These are phyloP conservation scores for Drosophila helvetica DNA, from an alignment of 2,888 invertebrate species.

Conservation along the genomic window DNA sequence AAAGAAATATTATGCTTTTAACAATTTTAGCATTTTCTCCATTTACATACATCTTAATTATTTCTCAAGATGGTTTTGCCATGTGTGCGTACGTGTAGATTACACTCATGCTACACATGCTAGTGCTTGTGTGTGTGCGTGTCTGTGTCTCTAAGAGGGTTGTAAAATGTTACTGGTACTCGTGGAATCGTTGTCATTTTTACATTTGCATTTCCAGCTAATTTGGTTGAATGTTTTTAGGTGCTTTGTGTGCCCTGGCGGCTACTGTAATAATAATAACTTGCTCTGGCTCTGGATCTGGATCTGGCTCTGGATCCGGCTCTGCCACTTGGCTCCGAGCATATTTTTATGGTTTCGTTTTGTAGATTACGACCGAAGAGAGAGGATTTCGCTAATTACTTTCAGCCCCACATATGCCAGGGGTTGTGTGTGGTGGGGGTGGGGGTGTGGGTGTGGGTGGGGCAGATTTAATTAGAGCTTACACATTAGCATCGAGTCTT, in stretches of 20 bases:
- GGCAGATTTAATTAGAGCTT: constrained; percentile 66
- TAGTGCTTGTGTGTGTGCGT: background rate
- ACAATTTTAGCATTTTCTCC: constrained; percentile 75
- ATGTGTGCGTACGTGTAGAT: constrained; percentile 57
- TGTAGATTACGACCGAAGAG: constrained; percentile 66
- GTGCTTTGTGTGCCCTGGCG: constrained; percentile 38
- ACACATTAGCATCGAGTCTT: constrained; percentile 65
- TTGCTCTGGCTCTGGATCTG: constrained; percentile 50
- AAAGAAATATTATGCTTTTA: constrained; percentile 77
- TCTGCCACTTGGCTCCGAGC: constrained; percentile 62
- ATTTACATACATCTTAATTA: constrained; percentile 83
- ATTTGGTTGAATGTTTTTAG: constrained; percentile 77
- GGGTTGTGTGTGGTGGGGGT: background rate
- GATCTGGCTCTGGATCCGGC: constrained; percentile 48
- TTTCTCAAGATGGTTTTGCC: constrained; percentile 80
- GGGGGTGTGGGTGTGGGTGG: background rate
- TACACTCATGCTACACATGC: constrained; percentile 30
- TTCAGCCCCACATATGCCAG: constrained; percentile 33
- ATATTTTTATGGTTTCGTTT: constrained; percentile 75
- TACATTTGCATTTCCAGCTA: constrained; percentile 80
- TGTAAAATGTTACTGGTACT: constrained; percentile 71
- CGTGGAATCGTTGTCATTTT: constrained; percentile 64
- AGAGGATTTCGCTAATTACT: constrained; percentile 75
- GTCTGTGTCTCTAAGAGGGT: constrained; percentile 46
- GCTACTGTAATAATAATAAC: constrained; percentile 72